A percentile compares a stretch with the other conserved stretches of the same genome.
Conservation (phyloP, 1,140 invertebrate genomes). For the Anastrepha ludens region DNA sequence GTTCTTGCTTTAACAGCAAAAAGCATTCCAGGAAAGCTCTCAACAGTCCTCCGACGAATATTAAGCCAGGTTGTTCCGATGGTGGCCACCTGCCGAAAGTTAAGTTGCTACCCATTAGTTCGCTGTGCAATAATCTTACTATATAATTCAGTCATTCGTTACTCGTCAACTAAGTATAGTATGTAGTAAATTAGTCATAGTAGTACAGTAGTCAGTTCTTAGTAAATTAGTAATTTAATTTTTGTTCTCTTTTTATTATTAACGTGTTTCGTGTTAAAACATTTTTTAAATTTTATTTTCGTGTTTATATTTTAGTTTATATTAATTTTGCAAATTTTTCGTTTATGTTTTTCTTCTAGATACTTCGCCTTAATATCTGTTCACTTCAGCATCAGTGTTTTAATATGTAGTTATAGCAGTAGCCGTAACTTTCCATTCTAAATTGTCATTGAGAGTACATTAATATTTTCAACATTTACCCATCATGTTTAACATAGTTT, state of each 20-base stretch:
- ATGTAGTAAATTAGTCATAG: neutral
- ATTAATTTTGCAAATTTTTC: slow-evolving; percentile 4
- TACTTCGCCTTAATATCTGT: slow-evolving; percentile 28
- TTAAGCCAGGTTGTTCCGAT: no score
- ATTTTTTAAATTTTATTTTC: slow-evolving; percentile 28
- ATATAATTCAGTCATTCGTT: slow-evolving; percentile 2
- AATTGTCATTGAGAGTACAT: slow-evolving; percentile 51
- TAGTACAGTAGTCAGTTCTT: neutral
- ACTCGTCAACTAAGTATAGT: neutral
- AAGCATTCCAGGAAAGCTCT: no score
- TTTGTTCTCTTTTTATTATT: slow-evolving; percentile 1
- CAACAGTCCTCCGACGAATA: no score
- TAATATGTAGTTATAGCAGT: slow-evolving; percentile 10
- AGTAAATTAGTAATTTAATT: neutral
- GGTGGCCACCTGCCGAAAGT: no score
- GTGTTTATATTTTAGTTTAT: slow-evolving; percentile 22
- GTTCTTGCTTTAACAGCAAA: no score
- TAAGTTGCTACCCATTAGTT: neutral
- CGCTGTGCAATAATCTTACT: neutral
- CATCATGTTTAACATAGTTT: slow-evolving; percentile 56
- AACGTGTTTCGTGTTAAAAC: slow-evolving; percentile 25
- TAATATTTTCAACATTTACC: slow-evolving; percentile 49
- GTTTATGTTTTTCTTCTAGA: neutral
- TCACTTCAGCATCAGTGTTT: slow-evolving; percentile 16
- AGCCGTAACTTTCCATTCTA: slow-evolving; percentile 31